Evolutionary conservation across 2,797 vertebrate species (phyloP), one percentile per base, ranked within the genome.

Genomic region (Protosalanx chinensis): DNA sequence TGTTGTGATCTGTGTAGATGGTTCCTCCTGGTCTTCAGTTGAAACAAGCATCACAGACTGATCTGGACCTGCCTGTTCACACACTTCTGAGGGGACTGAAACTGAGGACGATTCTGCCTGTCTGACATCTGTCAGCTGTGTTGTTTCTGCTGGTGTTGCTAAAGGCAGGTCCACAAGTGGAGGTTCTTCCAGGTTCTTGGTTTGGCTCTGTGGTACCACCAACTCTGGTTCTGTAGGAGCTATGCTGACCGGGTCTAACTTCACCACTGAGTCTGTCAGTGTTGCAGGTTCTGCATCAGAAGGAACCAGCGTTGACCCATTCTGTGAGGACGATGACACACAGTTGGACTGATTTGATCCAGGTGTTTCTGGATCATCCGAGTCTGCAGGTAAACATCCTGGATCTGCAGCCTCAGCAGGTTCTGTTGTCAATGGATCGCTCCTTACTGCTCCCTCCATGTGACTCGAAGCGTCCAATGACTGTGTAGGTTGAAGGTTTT

Each of bases 161-260:
- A 35, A 4, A 3, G 32, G 30, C 15, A 32, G 61, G 61, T 35
- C 16, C 32, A 35, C 18, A 32, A 32, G 30, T 32, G 61, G 61
- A 33, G 61, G 32, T 33, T 35, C 30, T 7, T 27, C 58, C 23
- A 58, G 56, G 27, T 27, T 81, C 37, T 46, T 46, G 30, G 61
- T 15, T 72, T 71, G 49, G 2, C 46, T 2, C 32, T 79, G 59
- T 56, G 64, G 49, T 35, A 5, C 69, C 1, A 30, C 78, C 4
- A 13, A 41, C 27, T 1, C 0, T 5, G 12, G 57, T 77, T 83
- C 75, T 30, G 76, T 30, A 41, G 10, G 59, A 1, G 70, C 59
- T 23, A 1, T 0, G 8, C n/a, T 0, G 1, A 60, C 33, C 27
- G 32, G 60, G 4, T 68, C 49, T 16, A 13, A 64, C 16, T 64